phyloP scores from a whole-genome alignment of 2,113 vertebrate species.

The Psilopsiagon aymara region DNA sequence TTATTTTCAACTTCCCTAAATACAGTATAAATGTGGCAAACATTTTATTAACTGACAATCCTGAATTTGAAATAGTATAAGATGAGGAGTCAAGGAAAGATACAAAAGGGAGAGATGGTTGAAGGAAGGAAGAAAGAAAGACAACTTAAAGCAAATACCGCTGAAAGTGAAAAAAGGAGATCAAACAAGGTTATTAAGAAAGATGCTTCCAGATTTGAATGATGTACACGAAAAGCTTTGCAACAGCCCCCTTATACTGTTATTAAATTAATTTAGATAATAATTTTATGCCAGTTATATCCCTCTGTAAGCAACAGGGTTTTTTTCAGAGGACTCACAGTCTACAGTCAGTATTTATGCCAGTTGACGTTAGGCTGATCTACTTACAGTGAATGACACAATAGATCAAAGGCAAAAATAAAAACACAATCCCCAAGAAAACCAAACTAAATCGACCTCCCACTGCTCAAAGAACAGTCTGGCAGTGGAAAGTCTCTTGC shows the following conservation, averaged over 20 bases:
- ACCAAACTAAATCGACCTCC: neutral
- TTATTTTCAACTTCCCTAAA: neutral
- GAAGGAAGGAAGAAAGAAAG: neutral
- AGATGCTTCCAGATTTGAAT: neutral
- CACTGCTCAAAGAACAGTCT: neutral
- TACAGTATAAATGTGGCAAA: neutral
- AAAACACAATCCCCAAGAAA: neutral
- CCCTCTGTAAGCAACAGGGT: neutral
- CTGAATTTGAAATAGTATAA: neutral
- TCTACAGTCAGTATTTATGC: neutral
- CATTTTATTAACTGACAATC: neutral
- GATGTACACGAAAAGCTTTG: neutral
- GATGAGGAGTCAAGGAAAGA: neutral
- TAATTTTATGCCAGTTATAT: neutral
- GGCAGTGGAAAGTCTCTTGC: neutral
- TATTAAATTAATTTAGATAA: neutral
- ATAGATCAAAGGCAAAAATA: neutral
- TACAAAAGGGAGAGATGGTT: neutral
- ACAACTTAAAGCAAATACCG: neutral
- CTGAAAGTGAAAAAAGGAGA: neutral
- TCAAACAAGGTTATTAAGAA: neutral
- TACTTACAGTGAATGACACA: conserved; percentile 12
- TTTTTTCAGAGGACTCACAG: neutral
- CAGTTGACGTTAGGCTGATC: neutral
- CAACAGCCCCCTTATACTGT: neutral